These are phyloP conservation scores for Oreocharis arfaki DNA, from an alignment of 2,113 vertebrate species.

Conservation along the genomic window DNA sequence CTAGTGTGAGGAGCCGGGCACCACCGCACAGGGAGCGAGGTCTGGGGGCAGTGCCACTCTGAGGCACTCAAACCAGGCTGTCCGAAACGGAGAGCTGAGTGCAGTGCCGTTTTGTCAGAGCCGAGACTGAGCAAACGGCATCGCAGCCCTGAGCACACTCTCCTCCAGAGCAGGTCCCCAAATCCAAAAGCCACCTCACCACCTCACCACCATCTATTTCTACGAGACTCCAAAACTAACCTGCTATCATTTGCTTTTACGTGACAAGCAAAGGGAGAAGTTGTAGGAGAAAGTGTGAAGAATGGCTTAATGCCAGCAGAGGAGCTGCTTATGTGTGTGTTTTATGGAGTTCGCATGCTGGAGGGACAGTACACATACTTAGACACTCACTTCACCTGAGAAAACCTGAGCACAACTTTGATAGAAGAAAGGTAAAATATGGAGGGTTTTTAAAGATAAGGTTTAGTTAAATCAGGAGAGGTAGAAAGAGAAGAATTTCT, in stretches of 20 bases:
- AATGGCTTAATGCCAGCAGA: background rate
- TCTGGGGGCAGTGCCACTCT: fast-evolving
- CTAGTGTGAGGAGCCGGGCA: background rate
- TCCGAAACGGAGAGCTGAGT: fast-evolving
- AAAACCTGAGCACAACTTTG: background rate
- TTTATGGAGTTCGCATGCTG: fast-evolving
- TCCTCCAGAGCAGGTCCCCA: too few species aligned
- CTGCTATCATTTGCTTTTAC: fast-evolving
- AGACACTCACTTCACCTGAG: background rate
- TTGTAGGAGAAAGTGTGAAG: background rate
- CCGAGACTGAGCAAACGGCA: fast-evolving
- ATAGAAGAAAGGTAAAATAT: background rate
- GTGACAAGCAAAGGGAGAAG: background rate
- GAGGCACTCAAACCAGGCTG: fast-evolving
- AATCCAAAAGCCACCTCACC: background rate
- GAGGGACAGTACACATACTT: fast-evolving
- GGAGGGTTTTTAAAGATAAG: fast-evolving
- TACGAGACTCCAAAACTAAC: background rate
- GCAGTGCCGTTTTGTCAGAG: background rate
- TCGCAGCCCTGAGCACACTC: fast-evolving
- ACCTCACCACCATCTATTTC: too few species aligned
- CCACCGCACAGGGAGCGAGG: fast-evolving
- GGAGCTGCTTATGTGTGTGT: background rate
- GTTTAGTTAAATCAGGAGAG: background rate
- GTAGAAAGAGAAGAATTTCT: background rate